These are phyloP conservation scores for Allygus modestus DNA, from an alignment of 2,888 invertebrate species.

Conservation along the genomic window DNA sequence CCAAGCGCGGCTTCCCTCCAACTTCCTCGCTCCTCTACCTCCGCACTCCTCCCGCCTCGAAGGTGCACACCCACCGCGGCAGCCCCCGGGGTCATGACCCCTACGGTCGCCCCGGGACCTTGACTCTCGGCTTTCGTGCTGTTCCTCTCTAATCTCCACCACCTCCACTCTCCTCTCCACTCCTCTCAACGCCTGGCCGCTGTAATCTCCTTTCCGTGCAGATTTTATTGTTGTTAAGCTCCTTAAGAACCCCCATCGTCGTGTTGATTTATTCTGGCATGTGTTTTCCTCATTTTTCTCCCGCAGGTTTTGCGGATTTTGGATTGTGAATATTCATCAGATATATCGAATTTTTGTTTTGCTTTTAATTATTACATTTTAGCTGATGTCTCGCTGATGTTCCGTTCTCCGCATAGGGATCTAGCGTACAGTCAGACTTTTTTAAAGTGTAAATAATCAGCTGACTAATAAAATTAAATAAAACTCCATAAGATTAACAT, in stretches of 20 bases:
- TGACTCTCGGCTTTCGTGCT: slow-evolving; percentile 34
- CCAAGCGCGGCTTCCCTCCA: too few relatives aligned
- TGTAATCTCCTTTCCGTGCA: slow-evolving; percentile 43
- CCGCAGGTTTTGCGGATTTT: neutral
- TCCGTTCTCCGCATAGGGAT: too few relatives aligned
- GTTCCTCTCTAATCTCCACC: slow-evolving; percentile 43
- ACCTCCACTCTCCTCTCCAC: neutral
- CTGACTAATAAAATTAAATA: too few relatives aligned
- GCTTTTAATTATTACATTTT: too few relatives aligned
- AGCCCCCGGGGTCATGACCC: slow-evolving; percentile 38
- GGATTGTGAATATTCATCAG: too few relatives aligned
- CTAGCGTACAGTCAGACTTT: too few relatives aligned
- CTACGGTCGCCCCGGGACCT: slow-evolving; percentile 11
- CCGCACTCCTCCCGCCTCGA: neutral
- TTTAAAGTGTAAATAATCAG: too few relatives aligned
- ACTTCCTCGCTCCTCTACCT: neutral
- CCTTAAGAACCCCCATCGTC: slow-evolving; percentile 16
- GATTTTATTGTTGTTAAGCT: slow-evolving; percentile 52
- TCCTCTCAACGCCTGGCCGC: slow-evolving; percentile 14
- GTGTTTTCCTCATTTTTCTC: neutral
- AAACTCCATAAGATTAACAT: too few relatives aligned
- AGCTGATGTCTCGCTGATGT: too few relatives aligned
- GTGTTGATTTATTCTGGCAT: slow-evolving; percentile 16
- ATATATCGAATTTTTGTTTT: too few relatives aligned
- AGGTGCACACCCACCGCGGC: slow-evolving; percentile 7